Percentiles rank a stretch among this genome's conserved stretches.
These are phyloP conservation scores for Toxotes lorentzi DNA, from an alignment of 2,797 vertebrate genomes.

Conservation along the genomic window DNA sequence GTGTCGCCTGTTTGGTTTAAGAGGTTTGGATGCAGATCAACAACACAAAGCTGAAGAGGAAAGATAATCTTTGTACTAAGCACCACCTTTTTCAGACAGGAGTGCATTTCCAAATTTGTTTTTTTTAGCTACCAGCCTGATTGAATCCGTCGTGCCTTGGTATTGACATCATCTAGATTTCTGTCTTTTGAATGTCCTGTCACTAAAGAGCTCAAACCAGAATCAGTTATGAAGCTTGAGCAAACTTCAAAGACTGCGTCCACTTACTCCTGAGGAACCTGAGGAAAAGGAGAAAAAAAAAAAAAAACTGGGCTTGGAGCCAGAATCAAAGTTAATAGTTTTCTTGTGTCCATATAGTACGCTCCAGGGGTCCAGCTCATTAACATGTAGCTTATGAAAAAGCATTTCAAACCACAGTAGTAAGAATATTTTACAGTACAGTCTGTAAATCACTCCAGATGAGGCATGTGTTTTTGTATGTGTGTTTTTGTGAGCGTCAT, in stretches of 20 bases:
- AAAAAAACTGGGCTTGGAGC: slow-evolving; percentile 30
- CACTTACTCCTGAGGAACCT: slow-evolving; percentile 44
- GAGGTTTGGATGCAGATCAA: neutral
- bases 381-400: slow-evolving; percentile 29
- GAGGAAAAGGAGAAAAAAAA: neutral
- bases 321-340: slow-evolving; percentile 38
- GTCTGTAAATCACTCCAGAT: slow-evolving; percentile 9
- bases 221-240: slow-evolving; percentile 56
- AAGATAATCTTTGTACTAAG: neutral
- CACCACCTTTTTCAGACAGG: neutral
- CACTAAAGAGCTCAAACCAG: slow-evolving; percentile 51
- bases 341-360: slow-evolving; percentile 38
- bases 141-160: slow-evolving; percentile 22
- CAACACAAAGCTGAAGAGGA: neutral
- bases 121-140: slow-evolving; percentile 10
- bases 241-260: slow-evolving; percentile 60
- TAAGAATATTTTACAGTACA: slow-evolving; percentile 4
- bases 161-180: slow-evolving; percentile 54
- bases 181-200: slow-evolving; percentile 48
- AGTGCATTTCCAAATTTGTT: neutral
- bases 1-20: neutral
- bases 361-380: slow-evolving; percentile 39
- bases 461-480: neutral
- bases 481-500: slow-evolving; percentile 4
- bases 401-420: slow-evolving; percentile 2